phyloP scores from a whole-genome alignment of 2,797 vertebrate genomes.

The Anguilla obscura region DNA sequence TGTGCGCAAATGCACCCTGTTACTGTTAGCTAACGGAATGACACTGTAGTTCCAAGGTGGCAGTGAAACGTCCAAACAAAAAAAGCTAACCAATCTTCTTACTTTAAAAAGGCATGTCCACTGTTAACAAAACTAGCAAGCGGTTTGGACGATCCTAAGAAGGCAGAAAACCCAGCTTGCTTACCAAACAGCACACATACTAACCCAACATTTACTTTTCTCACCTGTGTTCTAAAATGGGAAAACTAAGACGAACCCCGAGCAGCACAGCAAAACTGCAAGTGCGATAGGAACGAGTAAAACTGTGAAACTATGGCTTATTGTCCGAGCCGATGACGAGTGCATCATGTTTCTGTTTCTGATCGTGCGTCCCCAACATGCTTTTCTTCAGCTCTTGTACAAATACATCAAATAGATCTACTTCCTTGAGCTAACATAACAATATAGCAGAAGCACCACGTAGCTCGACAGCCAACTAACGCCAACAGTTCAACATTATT shows the following conservation, averaged over 20 bases:
- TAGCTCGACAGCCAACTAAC: background rate
- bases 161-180: background rate
- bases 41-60: background rate
- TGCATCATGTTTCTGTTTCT: background rate
- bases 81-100: background rate
- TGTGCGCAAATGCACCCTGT: background rate
- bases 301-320: background rate
- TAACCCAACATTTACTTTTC: background rate
- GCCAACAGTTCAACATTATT: background rate
- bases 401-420: background rate
- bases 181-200: background rate
- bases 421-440: background rate
- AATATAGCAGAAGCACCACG: background rate
- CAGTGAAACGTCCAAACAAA: background rate
- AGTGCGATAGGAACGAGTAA: background rate
- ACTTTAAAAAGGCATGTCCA: background rate
- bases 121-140: background rate
- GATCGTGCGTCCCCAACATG: background rate
- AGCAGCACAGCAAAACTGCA: background rate
- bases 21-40: background rate
- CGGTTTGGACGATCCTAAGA: background rate
- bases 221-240: background rate
- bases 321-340: background rate
- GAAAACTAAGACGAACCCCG: too few relatives aligned
- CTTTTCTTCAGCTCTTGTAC: background rate